Evolutionary conservation across 1,140 invertebrate genomes (phyloP), one percentile per base, ranked within the genome.

Genomic region (Drosophila burlai): DNA sequence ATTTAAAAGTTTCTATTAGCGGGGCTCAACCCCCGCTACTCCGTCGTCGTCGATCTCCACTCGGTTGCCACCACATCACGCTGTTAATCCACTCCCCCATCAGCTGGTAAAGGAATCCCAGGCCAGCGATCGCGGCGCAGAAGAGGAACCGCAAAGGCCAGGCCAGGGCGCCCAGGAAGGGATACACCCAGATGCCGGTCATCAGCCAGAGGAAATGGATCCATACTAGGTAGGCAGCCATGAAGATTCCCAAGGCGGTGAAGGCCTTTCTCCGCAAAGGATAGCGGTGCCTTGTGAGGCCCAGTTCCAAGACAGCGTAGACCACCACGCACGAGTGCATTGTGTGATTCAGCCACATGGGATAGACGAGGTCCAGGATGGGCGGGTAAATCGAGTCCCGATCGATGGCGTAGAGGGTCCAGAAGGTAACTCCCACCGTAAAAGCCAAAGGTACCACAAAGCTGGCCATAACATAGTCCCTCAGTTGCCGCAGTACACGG

Each of bases 361-460:
- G 97, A 83, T 97, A 97, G 63, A 96, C 95, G 21, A 94, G 93
- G 80, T 98, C 97, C 18, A 98, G 81, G 0, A 93, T 93, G 69
- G 95, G 95, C 0, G 97, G 98, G 84, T 97, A 96, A 1, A 98
- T 95, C 0, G 93, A 62, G 83, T 97, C 96, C 72, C 97, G 95
- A 92, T 98, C 96, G n/a, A 98, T 93, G 47, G 93, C 93, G 93
- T 96, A 98, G 18, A 99, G 93, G 9, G 93, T 93, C 98, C 98
- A 99, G 87, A 98, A 98, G 36, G 96, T 96, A 1, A 96, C 74
- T n/a, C 96, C 95, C 4, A 98, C 97, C 94, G 98, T 98, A 93
- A 96, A 94, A 7, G 95, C 94, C 8, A 97, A 80, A 16, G 97
- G 97, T 85, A 97, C 97, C 66, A 95, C 96, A 42, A 97, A 89